Percentiles rank a stretch among this genome's conserved stretches.
Conservation (phyloP, 2,113 vertebrate genomes). For the Marmota flaviventris region DNA sequence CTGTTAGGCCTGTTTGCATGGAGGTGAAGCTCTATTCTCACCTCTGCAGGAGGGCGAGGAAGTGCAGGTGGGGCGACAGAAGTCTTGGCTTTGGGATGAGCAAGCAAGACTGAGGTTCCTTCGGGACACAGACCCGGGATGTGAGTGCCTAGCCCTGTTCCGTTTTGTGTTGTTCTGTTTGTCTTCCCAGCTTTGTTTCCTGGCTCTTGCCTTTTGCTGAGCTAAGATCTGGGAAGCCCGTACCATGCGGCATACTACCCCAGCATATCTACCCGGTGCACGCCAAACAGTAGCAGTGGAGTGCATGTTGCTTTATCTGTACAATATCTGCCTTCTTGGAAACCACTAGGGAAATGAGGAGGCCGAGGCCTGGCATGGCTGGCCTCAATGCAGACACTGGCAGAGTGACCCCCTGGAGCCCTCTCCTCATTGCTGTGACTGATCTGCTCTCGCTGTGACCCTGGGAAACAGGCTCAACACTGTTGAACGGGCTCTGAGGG, state of each 20-base stretch:
- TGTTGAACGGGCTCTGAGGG: neutral
- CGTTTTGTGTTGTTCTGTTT: too few relatives aligned
- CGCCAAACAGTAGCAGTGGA: neutral
- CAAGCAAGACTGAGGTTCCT: neutral
- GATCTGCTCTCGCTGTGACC: neutral
- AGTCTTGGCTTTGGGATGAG: neutral
- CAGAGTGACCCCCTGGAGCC: neutral
- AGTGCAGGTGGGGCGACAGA: neutral
- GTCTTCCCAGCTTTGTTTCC: neutral
- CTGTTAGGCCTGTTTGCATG: too few relatives aligned
- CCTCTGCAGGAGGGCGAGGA: neutral
- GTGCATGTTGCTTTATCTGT: rapidly evolving
- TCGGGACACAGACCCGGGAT: neutral
- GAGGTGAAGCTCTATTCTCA: neutral
- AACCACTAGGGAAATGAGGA: neutral
- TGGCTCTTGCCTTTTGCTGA: neutral
- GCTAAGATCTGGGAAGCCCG: too few relatives aligned
- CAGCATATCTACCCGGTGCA: too few relatives aligned
- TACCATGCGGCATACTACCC: too few relatives aligned
- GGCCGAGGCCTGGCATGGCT: rapidly evolving
- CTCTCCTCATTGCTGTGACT: neutral
- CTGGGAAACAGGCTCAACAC: too few relatives aligned
- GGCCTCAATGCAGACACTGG: rapidly evolving
- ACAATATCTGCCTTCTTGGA: neutral
- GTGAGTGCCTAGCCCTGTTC: neutral